Conservation (phyloP, 2,888 invertebrate genomes). For the Brachyptera risi region DNA sequence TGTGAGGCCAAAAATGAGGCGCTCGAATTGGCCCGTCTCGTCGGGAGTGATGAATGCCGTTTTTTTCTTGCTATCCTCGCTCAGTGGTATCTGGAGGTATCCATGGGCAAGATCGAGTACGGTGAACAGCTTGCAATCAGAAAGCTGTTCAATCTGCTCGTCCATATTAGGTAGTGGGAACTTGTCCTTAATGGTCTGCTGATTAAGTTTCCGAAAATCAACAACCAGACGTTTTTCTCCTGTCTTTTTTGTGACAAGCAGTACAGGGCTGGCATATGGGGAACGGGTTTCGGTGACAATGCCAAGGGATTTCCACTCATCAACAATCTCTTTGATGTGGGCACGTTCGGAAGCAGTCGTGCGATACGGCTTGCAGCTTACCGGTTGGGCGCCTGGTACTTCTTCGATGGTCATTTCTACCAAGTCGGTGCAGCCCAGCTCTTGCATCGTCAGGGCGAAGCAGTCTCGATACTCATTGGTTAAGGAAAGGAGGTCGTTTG, state of each 20-base stretch:
- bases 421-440: not conserved
- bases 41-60: too few relatives aligned
- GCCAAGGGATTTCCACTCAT: not conserved
- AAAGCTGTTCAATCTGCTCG: too few relatives aligned
- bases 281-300: not conserved
- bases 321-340: not conserved
- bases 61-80: conserved; percentile 34
- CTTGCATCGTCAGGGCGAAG: not conserved
- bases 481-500: not conserved
- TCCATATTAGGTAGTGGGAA: too few relatives aligned
- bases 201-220: too few relatives aligned
- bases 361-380: not conserved
- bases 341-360: not conserved
- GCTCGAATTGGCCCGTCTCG: conserved; percentile 38
- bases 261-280: not conserved
- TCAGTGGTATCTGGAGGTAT: conserved; percentile 37
- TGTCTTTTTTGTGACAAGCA: not conserved
- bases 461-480: not conserved
- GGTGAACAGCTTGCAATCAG: not conserved
- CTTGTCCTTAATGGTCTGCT: too few relatives aligned
- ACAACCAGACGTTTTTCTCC: not conserved
- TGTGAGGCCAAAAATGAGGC: conserved; percentile 38
- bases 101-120: conserved; percentile 24
- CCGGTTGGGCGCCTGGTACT: not conserved
- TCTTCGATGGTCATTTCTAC: not conserved